These are phyloP conservation scores for Phoenoteleia sp. DNA, from an alignment of 2,888 invertebrate species.

Conservation along the genomic window DNA sequence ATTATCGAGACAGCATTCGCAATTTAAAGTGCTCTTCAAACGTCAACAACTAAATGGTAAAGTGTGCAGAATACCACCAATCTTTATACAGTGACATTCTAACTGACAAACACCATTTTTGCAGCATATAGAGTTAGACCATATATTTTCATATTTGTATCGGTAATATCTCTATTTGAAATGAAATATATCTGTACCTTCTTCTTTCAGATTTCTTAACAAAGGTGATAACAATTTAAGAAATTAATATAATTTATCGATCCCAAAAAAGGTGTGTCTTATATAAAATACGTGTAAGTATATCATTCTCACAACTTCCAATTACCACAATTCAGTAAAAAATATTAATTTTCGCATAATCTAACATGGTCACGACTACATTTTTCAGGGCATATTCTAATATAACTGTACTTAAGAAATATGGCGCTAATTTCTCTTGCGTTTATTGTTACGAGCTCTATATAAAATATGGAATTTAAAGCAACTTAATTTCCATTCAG, in stretches of 20 bases:
- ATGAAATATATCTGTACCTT: too few relatives aligned
- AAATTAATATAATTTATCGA: too few relatives aligned
- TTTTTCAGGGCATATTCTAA: slow-evolving; percentile 8
- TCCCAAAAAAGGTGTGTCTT: too few relatives aligned
- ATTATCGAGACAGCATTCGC: slow-evolving; percentile 30
- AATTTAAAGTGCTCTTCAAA: slow-evolving; percentile 34
- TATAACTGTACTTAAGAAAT: slow-evolving; percentile 5
- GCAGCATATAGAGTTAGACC: not conserved
- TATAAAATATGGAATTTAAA: slow-evolving; percentile 24
- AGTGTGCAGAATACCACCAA: slow-evolving; percentile 43
- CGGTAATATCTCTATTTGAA: not conserved
- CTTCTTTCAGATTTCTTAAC: too few relatives aligned
- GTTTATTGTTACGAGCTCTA: slow-evolving; percentile 25
- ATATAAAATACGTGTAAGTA: too few relatives aligned
- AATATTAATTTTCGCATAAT: slow-evolving; percentile 9
- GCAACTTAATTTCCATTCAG: slow-evolving; percentile 15
- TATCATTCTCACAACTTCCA: too few relatives aligned
- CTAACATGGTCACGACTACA: not conserved
- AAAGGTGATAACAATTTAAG: too few relatives aligned
- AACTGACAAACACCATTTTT: slow-evolving; percentile 39
- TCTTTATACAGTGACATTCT: slow-evolving; percentile 37
- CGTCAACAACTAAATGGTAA: slow-evolving; percentile 48
- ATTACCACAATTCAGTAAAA: too few relatives aligned
- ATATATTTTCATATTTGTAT: slow-evolving; percentile 31
- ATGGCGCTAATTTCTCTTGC: slow-evolving; percentile 13